Percentiles rank a stretch among this genome's conserved stretches.
Conservation (phyloP, 2,113 vertebrate species). For the Psammodynastes pulverulentus region DNA sequence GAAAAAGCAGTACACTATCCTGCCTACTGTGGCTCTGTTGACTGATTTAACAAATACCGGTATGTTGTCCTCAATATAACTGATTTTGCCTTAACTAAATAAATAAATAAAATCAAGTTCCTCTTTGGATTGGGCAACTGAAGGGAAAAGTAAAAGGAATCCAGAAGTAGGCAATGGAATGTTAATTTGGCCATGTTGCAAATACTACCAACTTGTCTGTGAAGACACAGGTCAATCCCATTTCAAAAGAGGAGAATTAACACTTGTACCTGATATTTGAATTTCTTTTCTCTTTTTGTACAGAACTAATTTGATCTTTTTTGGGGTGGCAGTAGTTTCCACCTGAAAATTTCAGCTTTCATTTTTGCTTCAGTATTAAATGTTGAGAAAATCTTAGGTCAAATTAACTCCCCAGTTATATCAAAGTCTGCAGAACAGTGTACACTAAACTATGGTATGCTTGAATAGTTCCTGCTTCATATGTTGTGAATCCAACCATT, state of each 20-base stretch:
- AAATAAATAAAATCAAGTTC: background rate
- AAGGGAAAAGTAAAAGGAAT: background rate
- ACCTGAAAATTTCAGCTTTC: background rate
- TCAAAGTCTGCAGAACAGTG: background rate
- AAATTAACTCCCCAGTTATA: background rate
- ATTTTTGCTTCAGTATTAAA: background rate
- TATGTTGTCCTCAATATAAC: background rate
- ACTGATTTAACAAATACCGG: background rate
- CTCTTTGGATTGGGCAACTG: background rate
- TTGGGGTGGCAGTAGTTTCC: background rate
- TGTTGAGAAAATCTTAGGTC: background rate
- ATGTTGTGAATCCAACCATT: no score
- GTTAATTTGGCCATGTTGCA: background rate
- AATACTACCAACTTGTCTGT: background rate
- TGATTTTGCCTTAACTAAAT: background rate
- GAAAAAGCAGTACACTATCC: no score
- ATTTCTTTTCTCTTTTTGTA: background rate
- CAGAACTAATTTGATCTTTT: background rate
- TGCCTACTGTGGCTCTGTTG: background rate
- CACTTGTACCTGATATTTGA: background rate
- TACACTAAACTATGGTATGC: background rate
- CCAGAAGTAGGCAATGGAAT: background rate
- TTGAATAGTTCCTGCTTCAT: background rate
- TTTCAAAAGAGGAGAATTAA: background rate
- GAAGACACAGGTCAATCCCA: background rate